Evolutionary conservation across 53 echinoderm and acorn worm species (phyloP), one percentile per base, ranked within the genome.

Genomic region (Glandiceps talaboti): DNA sequence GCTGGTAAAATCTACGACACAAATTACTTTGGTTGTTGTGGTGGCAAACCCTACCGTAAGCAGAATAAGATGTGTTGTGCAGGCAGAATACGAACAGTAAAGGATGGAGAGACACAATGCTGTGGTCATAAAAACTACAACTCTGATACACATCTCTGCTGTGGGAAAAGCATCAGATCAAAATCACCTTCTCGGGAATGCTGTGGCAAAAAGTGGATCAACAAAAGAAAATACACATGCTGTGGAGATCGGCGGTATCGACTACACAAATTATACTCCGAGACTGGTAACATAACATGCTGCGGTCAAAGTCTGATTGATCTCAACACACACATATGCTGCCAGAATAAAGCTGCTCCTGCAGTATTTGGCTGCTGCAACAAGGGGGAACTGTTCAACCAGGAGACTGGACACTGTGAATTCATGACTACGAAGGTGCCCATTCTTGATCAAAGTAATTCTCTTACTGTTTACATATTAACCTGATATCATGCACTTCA

Each of bases 131-230:
- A 1, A 0, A 82, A 45, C 1, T 79, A 82, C 80, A 87, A 87
- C 27, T 83, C 87, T 0, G 31, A 45, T 25, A 32, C 26, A 1
- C 32, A 87, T 32, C 74, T 32, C n/a, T 87, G 87, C 75, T 87
- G 87, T 32, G 14, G 30, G 0, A 29, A 31, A 0, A 12, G 79
- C n/a, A n/a, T n/a, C n/a, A n/a, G n/a, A n/a, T n/a, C 0, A 83
- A 64, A 28, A 30, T 45, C 28, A 45, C 64, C 73, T 33, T 30
- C 74, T 30, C 85, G 83, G 1, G 28, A 81, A 30, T 94, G 94
- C 87, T 94, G 94, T 72, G 85, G 79, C 6, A 28, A 79, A 27
- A 33, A 78, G 33, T 32, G 85, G 0, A n/a, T n/a, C n/a, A n/a
- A n/a, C n/a, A n/a, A n/a, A n/a, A n/a, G n/a, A n/a, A n/a, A n/a